Percentiles rank a stretch among this genome's conserved stretches.
Evolutionary conservation across 2,797 vertebrate species (phyloP).

Genomic region (Etheostoma nigrum): DNA sequence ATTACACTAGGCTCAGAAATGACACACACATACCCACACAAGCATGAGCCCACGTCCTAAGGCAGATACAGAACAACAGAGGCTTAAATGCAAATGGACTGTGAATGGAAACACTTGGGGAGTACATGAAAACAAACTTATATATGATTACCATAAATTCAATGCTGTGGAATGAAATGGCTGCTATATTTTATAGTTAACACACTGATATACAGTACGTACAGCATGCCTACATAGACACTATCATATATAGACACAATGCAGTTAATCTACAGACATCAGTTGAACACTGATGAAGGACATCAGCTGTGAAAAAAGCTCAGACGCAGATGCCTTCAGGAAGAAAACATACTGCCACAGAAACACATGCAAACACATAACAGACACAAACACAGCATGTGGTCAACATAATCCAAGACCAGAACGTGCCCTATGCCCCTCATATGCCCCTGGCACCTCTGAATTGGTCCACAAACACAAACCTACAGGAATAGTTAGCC

Average conservation of each 20-base stretch:
- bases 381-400: constrained; percentile 32
- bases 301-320: constrained; percentile 59
- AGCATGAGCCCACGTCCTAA: not conserved
- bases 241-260: constrained; percentile 1
- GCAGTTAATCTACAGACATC: constrained; percentile 27
- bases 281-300: constrained; percentile 53
- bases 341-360: constrained; percentile 50
- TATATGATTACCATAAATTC: constrained; percentile 47
- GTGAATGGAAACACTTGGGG: constrained; percentile 35
- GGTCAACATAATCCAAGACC: constrained; percentile 24
- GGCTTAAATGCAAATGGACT: constrained; percentile 15
- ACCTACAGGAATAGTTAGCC: constrained; percentile 51
- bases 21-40: constrained; percentile 22
- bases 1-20: constrained; percentile 36
- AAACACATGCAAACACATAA: constrained; percentile 45
- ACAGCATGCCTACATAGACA: constrained; percentile 9
- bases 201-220: constrained; percentile 20
- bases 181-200: constrained; percentile 30
- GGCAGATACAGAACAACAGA: constrained; percentile 22
- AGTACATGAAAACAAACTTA: constrained; percentile 48
- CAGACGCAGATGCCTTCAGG: constrained; percentile 63
- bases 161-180: constrained; percentile 28
- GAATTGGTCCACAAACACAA: constrained; percentile 42
- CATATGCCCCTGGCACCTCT: constrained; percentile 55
- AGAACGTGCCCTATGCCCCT: constrained; percentile 53